Evolutionary conservation across 2,888 invertebrate species (phyloP), one percentile per base, ranked within the genome.

Genomic region (Marasmarcha lunaedactyla): DNA sequence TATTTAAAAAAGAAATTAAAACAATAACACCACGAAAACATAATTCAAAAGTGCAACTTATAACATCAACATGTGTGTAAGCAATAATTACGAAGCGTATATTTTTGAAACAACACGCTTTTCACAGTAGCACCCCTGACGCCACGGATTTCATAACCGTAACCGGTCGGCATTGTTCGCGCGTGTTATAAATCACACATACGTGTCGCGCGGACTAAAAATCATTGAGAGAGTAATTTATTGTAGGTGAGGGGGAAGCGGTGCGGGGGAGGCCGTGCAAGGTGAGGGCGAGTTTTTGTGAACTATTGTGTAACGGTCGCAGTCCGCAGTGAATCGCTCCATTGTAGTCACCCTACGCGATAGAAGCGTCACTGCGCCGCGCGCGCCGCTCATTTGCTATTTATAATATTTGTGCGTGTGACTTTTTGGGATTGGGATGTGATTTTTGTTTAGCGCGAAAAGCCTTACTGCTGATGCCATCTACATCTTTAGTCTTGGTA

Each of bases 181-280:
- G 13, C 14, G 14, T 13, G 64, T 52, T 57, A 72, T 79, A 79
- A 78, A 79, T 79, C 79, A 78, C 65, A 59, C 54, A 62, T 67
- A 71, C 63, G 65, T 71, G 78, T 73, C 73, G 66, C 68, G 54
- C 66, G 63, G 69, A 61, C 70, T 74, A 71, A 78, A 78, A 78
- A 77, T 76, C 76, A 74, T 70, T 61, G 56, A 48, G 52, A 59
- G 55, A 63, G 57, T 69, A 66, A 74, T 73, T 73, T 71, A 74
- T 74, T 54, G 65, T 62, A 59, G 63, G 20, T 20, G 20, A 60
- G 60, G 59, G 38, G 45, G 46, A 30, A 7, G 7, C 20, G 46
- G 38, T 36, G 41, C 42, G 46, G 36, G 35, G 37, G 38, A 43
- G 37, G 38, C 36, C 3, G 4, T 37, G 42, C 47, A 59, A 72